Base-by-base conservation (phyloP, 2,888 invertebrate genomes). In the Noctua fimbriata region DNA sequence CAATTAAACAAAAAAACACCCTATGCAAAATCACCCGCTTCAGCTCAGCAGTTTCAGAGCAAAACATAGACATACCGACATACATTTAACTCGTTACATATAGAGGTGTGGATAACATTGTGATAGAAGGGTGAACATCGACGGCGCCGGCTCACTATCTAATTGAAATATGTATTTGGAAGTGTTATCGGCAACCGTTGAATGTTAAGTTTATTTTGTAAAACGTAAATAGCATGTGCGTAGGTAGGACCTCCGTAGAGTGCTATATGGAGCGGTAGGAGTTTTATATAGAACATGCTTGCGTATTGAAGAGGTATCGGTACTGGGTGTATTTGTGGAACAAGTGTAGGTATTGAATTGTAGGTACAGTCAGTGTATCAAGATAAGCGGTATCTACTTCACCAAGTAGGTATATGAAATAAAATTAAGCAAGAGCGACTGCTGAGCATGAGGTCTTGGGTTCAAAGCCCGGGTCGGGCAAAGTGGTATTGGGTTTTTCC, bases 111-210 rank as follows among this genome's bases (percentile, higher is more conserved):
- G 82, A 79, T 80, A 82, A 82, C 55, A 76, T 65, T 67, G 67
- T 67, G 79, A 86, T 78, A 79, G 58, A 71, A 73, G 74, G 65
- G 69, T 73, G 78, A 78, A 79, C 73, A 70, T 69, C 69, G 73
- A 41, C 69, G 83, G 86, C 88, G 88, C 88, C 86, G 47, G 32
- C 76, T 58, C 41, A 49, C 83, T 90, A 91, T 91, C 90, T 88
- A 84, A 89, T 89, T 91, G 90, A 92, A 91, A 92, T 92, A 92
- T 89, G 79, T 86, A 81, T 83, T 87, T 89, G 82, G 72, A 83
- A 78, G 67, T 86, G 85, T 81, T 88, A 89, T 85, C 87, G 79
- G n/a, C 60, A 60, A 65, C 47, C 69, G 63, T 81, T 85, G 78
- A 87, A 72, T 73, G 84, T 84, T 80, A 72, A 70, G 85, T 87